Evolutionary conservation across 2,888 invertebrate genomes (phyloP).

Genomic region (Parnassius mnemosyne): DNA sequence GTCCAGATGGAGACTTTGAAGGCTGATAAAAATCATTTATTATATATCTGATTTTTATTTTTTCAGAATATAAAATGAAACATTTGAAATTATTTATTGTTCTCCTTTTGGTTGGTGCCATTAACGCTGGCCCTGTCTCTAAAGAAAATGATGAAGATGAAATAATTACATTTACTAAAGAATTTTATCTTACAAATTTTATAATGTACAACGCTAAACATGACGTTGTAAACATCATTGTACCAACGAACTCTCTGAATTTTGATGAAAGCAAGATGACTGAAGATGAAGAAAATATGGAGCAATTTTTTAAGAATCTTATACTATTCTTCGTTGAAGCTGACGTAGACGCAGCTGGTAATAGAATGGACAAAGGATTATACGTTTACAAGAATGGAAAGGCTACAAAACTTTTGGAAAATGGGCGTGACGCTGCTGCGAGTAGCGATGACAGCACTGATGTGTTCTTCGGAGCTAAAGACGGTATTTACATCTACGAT

Average conservation of each 20-base stretch:
- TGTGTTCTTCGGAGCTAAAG: slow-evolving; percentile 25
- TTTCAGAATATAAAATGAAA: slow-evolving; percentile 5
- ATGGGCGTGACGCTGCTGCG: slow-evolving; percentile 30
- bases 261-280: slow-evolving; percentile 27
- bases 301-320: slow-evolving; percentile 22
- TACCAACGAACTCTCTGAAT: slow-evolving; percentile 35
- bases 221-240: slow-evolving; percentile 34
- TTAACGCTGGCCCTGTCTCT: background rate
- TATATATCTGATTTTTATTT: background rate
- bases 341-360: slow-evolving; percentile 29
- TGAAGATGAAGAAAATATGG: slow-evolving; percentile 19
- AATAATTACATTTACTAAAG: slow-evolving; percentile 16
- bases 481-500: too few species aligned
- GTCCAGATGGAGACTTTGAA: too few species aligned
- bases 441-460: slow-evolving; percentile 26
- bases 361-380: slow-evolving; percentile 28
- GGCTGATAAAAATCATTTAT: too few species aligned
- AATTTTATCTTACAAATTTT: slow-evolving; percentile 24
- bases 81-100: background rate
- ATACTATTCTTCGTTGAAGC: slow-evolving; percentile 37
- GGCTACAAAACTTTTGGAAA: slow-evolving; percentile 31
- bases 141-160: slow-evolving; percentile 16
- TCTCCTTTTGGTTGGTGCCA: background rate
- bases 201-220: slow-evolving; percentile 32
- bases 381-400: slow-evolving; percentile 28